Evolutionary conservation across 2,113 vertebrate genomes (phyloP), one percentile per base, ranked within the genome.

Genomic region (Girardinichthys multiradiatus): DNA sequence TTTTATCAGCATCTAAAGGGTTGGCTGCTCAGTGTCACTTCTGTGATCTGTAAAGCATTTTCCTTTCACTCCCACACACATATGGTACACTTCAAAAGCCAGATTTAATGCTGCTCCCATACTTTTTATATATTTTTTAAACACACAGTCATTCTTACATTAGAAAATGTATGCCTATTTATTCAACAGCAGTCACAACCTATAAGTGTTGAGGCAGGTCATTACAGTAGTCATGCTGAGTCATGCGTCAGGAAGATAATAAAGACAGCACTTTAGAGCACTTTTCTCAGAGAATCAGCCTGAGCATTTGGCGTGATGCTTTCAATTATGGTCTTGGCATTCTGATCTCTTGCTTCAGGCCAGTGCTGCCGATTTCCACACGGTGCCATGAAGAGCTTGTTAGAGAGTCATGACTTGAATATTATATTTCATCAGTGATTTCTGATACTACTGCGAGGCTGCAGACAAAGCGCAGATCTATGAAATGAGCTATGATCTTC

Each of bases 361-460:
- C 31, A 64, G 54, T 21, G 54, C 63, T 75, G 67, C 19, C 73
- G 54, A 77, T 86, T 68, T 74, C 21, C 67, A 59, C 28, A 48
- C 15, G 26, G n/a, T 70, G 68, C 69, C 27, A 51, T 7, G n/a
- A 70, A 31, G 37, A 83, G 15, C 33, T 42, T 69, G 54, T 74
- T 57, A 74, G 57, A 27, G 57, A 45, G 67, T 57, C 35, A 58
- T 66, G 61, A 70, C 54, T 67, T 74, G n/a, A 82, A 81, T 78
- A 68, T 68, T 54, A 60, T 57, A 33, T 64, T 71, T 67, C 15
- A 64, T 74, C 30, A 3, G 26, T 28, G 26, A 39, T 73, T 31
- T 85, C 39, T 57, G 33, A 60, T 61, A 14, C 3, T 17, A 21
- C 27, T 57, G 37, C 30, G 28, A 59, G 29, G 7, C 8, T 51